These are phyloP conservation scores for Chromis chromis DNA, from an alignment of 2,797 vertebrate species.

Conservation along the genomic window DNA sequence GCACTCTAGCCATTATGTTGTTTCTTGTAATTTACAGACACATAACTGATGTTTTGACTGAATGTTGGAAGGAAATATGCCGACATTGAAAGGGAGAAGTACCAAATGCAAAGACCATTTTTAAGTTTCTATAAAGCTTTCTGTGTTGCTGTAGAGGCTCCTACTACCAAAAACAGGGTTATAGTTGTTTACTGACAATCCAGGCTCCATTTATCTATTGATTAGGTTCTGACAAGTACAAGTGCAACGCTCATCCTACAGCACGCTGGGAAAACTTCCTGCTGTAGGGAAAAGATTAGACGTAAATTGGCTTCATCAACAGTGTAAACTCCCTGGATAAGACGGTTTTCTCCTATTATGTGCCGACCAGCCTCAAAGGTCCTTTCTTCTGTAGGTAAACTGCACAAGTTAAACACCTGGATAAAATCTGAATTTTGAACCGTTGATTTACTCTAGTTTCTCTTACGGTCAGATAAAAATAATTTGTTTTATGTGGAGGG, in stretches of 20 bases:
- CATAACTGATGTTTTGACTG: too few relatives aligned
- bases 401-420: neutral
- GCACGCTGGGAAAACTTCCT: neutral
- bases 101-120: too few relatives aligned
- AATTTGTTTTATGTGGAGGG: too few relatives aligned
- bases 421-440: neutral
- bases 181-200: conserved; percentile 1
- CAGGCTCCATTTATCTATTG: neutral
- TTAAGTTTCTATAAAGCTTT: too few relatives aligned
- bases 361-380: neutral
- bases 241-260: neutral
- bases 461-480: too few relatives aligned
- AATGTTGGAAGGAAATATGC: too few relatives aligned
- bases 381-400: neutral
- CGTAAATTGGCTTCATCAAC: neutral
- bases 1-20: too few relatives aligned
- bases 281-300: neutral
- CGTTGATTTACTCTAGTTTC: neutral
- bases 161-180: neutral
- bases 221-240: neutral
- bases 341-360: neutral
- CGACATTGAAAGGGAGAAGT: too few relatives aligned
- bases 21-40: too few relatives aligned
- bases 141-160: too few relatives aligned
- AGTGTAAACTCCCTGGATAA: neutral